These are phyloP conservation scores for Pseudochirops corinnae DNA, from an alignment of 2,797 vertebrate species.

Conservation along the genomic window DNA sequence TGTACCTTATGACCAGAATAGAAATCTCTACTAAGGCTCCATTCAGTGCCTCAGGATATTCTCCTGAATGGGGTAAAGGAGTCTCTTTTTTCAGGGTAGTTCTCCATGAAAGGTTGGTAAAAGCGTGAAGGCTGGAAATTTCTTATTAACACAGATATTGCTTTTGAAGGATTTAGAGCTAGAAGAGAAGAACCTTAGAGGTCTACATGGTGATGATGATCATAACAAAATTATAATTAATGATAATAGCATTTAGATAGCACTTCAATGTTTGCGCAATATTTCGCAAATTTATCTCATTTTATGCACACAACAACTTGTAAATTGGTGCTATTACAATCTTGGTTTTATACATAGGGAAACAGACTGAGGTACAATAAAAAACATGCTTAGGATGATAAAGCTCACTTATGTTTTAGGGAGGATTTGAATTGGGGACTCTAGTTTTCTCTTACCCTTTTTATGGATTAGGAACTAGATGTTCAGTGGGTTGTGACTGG, in stretches of 20 bases:
- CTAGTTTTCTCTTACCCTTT: not conserved
- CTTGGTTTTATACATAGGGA: too few relatives aligned
- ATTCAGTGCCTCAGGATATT: not conserved
- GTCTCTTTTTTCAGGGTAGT: too few relatives aligned
- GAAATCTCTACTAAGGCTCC: not conserved
- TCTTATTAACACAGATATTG: not conserved
- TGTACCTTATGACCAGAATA: not conserved
- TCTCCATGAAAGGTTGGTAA: constrained; percentile 2
- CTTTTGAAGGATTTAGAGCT: not conserved
- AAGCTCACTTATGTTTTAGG: not conserved
- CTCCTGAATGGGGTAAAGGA: not conserved
- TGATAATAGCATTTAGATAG: not conserved
- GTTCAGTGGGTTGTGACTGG: not conserved
- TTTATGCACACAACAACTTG: too few relatives aligned
- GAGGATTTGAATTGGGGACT: not conserved
- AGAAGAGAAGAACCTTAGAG: not conserved
- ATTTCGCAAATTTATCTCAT: too few relatives aligned
- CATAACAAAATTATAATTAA: not conserved
- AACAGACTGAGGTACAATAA: not conserved
- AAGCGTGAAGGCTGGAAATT: not conserved
- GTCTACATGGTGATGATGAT: not conserved
- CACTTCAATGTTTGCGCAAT: not conserved
- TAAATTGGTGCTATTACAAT: too few relatives aligned
- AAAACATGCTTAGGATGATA: not conserved
- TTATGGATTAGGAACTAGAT: not conserved